Percentiles rank a stretch among this genome's conserved stretches.
Evolutionary conservation across 2,888 invertebrate genomes (phyloP).

Genomic region (Mimachlamys varia): DNA sequence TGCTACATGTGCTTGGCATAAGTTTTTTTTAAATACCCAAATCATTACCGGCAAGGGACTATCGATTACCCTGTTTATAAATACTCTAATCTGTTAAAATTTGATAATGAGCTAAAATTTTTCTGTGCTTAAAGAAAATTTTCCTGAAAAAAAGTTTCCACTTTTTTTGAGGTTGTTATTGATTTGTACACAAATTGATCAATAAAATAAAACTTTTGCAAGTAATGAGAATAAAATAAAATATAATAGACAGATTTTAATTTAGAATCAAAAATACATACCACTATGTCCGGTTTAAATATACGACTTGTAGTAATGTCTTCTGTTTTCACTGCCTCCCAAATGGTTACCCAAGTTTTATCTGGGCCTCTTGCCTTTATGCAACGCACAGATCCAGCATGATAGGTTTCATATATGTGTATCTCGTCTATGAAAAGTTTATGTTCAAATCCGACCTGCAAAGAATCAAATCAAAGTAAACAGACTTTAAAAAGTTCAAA

Average conservation of each 20-base stretch:
- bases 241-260: neutral
- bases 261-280: conserved; percentile 38
- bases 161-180: no score
- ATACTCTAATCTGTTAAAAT: no score
- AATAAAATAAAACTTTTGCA: no score
- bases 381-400: conserved; percentile 60
- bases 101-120: no score
- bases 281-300: conserved; percentile 60
- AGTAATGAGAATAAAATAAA: no score
- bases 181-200: no score
- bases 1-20: no score
- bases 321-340: conserved; percentile 49
- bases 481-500: neutral
- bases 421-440: conserved; percentile 56
- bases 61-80: no score
- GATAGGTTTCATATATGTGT: conserved; percentile 65
- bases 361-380: conserved; percentile 53
- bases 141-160: no score
- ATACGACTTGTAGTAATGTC: conserved; percentile 60
- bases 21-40: no score
- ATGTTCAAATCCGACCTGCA: conserved; percentile 58
- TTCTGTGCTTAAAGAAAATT: no score
- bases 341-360: conserved; percentile 65
- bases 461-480: neutral
- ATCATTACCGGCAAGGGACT: no score